A percentile compares a stretch with the other conserved stretches of the same genome.
These are phyloP conservation scores for Callipepla squamata DNA, from an alignment of 2,113 vertebrate genomes.

Conservation along the genomic window DNA sequence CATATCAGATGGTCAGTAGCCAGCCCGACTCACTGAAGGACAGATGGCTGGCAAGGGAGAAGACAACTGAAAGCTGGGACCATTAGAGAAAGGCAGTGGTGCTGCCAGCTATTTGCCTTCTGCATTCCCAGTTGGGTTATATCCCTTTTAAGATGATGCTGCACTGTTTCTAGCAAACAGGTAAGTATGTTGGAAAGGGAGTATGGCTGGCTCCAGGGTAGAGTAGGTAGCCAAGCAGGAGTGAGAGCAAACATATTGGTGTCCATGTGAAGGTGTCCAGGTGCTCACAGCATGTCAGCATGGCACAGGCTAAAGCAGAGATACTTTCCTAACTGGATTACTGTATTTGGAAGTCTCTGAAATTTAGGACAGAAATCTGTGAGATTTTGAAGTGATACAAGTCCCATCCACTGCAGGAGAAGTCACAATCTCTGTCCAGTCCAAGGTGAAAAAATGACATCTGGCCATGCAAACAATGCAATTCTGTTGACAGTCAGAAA, in stretches of 20 bases:
- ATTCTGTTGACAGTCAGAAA: neutral
- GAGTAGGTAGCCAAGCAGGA: neutral
- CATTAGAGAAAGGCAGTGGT: conserved; percentile 2
- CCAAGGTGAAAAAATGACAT: neutral
- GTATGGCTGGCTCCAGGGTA: neutral
- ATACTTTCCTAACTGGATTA: neutral
- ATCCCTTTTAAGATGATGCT: neutral
- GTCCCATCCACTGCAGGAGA: neutral
- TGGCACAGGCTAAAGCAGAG: neutral
- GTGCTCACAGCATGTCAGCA: neutral
- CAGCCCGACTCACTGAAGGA: neutral
- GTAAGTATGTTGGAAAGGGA: neutral
- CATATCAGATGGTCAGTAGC: conserved; percentile 4
- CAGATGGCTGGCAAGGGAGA: conserved; percentile 19
- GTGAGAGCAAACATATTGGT: neutral
- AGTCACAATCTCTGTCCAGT: neutral
- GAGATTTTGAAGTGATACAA: neutral
- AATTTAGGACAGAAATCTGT: neutral
- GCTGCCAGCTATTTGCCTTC: conserved; percentile 20
- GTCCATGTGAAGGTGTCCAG: neutral
- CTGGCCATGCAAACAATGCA: neutral
- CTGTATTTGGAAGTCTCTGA: neutral
- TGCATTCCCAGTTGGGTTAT: neutral
- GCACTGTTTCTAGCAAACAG: neutral
- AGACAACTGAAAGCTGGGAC: conserved; percentile 28